phyloP scores from a whole-genome alignment of 2,888 invertebrate genomes.

The Cartodere bifasciata region DNA sequence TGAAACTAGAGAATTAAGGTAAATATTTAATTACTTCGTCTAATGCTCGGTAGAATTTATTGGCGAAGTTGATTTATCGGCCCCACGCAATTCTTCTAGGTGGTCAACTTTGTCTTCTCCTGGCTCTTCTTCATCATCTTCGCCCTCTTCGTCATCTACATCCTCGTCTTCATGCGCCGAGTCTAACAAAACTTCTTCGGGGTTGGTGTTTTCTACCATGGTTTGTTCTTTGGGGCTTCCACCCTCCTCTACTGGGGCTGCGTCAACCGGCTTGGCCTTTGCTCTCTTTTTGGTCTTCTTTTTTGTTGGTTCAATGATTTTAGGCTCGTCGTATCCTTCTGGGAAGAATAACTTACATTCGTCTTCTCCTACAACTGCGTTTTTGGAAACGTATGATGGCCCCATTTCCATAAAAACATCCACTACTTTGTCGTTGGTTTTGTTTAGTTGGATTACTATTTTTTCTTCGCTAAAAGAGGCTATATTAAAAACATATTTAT shows the following conservation, averaged over 20 bases:
- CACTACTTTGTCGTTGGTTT: slow-evolving; percentile 49
- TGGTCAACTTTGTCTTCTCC: slow-evolving; percentile 12
- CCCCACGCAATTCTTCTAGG: slow-evolving; percentile 14
- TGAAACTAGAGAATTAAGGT: too few relatives aligned
- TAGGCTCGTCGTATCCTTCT: slow-evolving; percentile 44
- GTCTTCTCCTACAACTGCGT: slow-evolving; percentile 47
- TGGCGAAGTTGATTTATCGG: slow-evolving; percentile 18
- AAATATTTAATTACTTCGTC: too few relatives aligned
- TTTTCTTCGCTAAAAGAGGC: slow-evolving; percentile 47
- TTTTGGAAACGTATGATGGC: slow-evolving; percentile 56
- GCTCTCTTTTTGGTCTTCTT: slow-evolving; percentile 43
- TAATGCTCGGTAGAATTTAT: too few relatives aligned
- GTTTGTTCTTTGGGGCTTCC: slow-evolving; percentile 13
- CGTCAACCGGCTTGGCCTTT: slow-evolving; percentile 22
- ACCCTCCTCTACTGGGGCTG: slow-evolving; percentile 12
- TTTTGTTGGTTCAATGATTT: slow-evolving; percentile 34
- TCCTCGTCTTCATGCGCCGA: slow-evolving; percentile 25
- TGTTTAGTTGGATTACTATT: slow-evolving; percentile 54
- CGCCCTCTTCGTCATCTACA: slow-evolving; percentile 24
- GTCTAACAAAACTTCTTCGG: too few relatives aligned
- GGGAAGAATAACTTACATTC: slow-evolving; percentile 61
- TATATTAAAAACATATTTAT: not conserved
- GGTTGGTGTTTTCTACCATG: slow-evolving; percentile 15
- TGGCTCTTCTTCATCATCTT: slow-evolving; percentile 20
- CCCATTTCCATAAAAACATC: slow-evolving; percentile 48